These are phyloP conservation scores for Phyllostomus discolor DNA, from an alignment of 2,113 vertebrate genomes.

Conservation along the genomic window DNA sequence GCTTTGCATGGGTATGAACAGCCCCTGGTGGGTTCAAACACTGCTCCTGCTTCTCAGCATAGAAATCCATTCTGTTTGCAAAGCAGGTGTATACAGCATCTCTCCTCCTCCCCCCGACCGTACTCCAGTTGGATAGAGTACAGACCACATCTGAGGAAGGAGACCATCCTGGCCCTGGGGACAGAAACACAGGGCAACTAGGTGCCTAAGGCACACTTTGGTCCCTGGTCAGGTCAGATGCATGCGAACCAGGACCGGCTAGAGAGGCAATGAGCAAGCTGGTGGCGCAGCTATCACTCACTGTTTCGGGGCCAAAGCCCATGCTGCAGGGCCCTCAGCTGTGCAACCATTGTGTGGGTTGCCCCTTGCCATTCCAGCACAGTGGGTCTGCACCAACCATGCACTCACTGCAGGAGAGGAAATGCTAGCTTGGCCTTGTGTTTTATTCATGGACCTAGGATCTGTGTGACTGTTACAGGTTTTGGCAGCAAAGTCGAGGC, in stretches of 20 bases:
- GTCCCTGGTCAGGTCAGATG: not conserved
- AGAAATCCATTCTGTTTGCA: not conserved
- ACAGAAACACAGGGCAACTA: not conserved
- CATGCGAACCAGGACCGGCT: not conserved
- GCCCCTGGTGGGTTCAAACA: not conserved
- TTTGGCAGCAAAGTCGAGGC: not conserved
- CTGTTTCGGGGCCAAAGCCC: fast-evolving
- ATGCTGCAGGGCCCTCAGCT: not conserved
- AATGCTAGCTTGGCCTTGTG: not conserved
- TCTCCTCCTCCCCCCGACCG: not conserved
- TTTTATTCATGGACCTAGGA: not conserved
- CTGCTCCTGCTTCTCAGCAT: not conserved
- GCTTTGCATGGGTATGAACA: not conserved
- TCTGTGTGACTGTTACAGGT: not conserved
- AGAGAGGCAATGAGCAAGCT: not conserved
- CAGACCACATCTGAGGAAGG: not conserved
- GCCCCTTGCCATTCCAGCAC: not conserved
- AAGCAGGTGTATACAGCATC: not conserved
- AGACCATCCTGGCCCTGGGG: not conserved
- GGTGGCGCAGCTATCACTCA: not conserved
- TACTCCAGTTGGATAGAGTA: not conserved
- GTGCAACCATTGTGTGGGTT: not conserved
- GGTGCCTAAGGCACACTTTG: not conserved
- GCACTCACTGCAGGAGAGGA: fast-evolving
- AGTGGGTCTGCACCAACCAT: not conserved